Conservation (phyloP, 2,888 invertebrate genomes). For the Hofmannophila pseudospretella region DNA sequence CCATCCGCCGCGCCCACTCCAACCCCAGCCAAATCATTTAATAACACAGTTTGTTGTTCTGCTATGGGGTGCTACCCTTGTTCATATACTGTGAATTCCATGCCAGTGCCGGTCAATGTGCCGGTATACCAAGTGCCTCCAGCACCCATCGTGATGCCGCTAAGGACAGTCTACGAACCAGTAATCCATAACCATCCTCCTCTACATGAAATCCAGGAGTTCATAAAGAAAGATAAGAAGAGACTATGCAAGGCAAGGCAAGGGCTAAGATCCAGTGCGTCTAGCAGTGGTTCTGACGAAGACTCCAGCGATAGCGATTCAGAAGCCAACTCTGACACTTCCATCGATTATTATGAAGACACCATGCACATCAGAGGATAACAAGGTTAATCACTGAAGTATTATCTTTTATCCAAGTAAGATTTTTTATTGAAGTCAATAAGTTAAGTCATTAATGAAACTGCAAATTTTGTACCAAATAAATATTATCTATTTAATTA, state of each 20-base stretch:
- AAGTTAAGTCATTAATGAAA: too few species aligned
- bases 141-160: constrained; percentile 2
- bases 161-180: constrained; percentile 41
- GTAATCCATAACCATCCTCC: constrained; percentile 59
- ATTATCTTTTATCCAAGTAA: too few species aligned
- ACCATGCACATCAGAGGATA: constrained; percentile 14
- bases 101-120: constrained; percentile 1
- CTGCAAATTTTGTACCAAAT: too few species aligned
- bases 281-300: neutral
- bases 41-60: constrained; percentile 4
- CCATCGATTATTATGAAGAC: constrained; percentile 24
- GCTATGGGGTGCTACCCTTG: constrained; percentile 6
- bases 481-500: too few species aligned
- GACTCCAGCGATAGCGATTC: constrained; percentile 9
- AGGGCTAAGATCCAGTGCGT: neutral
- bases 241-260: too few species aligned
- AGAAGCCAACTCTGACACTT: constrained; percentile 12
- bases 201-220: constrained; percentile 29
- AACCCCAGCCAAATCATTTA: neutral
- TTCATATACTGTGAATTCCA: constrained; percentile 3
- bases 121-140: neutral
- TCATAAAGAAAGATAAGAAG: constrained; percentile 28
- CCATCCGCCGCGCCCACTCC: neutral
- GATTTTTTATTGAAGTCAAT: too few species aligned
- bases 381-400: neutral